Base-by-base conservation (phyloP, 1,140 invertebrate species). In the Zaprionus camerounensis region DNA sequence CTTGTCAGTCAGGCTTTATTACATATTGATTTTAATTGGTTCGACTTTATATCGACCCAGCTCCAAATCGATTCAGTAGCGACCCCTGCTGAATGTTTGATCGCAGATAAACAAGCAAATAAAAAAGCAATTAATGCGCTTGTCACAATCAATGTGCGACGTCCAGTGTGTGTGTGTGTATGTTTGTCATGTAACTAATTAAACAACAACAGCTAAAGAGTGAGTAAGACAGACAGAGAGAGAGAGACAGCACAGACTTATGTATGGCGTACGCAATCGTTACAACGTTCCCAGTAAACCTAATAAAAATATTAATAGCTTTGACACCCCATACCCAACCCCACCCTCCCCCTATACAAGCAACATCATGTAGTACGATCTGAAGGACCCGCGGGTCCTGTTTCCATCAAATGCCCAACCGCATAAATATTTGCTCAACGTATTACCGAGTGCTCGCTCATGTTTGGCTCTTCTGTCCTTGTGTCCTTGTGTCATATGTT, bases 121-220 rank as follows among this genome's bases (percentile, higher is more conserved):
- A 78, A 70, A 78, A 74, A 80, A 70, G 71, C 78, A 81, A 81
- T 81, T 81, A 81, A 78, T 81, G 67, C 78, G 71, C 71, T 75
- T 78, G 78, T 78, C 66, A 73, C 46, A 78, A 63, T 70, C 71
- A 78, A 70, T 63, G 34, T 76, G 44, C 31, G 6, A n/a, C 22
- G 36, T 22, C 3, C 46, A 9, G 38, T 13, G 28, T 66, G 38
- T 31, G 34, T 53, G 26, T 65, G 77, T 46, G 12, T 55, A 31
- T 49, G 31, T 65, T 11, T 76, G 44, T 61, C 44, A n/a, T 68
- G 53, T 68, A 63, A 75, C 78, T 80, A 78, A 80, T 78, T 78
- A 81, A 81, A 81, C 71, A 74, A 75, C 67, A 71, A 71, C 63
- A 78, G 41, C 41, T 3, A 5, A 1, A 46, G 41, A 17, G 41